Evolutionary conservation across 2,888 invertebrate species (phyloP), one percentile per base, ranked within the genome.

Genomic region (Nephrotoma flavescens): DNA sequence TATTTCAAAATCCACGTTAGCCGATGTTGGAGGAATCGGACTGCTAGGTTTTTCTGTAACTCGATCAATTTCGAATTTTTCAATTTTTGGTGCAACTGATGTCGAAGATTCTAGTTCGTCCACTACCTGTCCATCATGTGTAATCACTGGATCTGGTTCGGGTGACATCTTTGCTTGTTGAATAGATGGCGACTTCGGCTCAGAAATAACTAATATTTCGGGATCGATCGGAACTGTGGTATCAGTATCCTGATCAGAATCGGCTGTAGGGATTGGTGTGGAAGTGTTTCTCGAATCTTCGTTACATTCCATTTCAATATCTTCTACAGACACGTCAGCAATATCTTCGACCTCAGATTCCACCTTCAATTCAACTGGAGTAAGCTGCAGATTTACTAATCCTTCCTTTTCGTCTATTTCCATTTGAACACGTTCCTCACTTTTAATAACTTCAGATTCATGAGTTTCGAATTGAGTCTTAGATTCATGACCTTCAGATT

Each of bases 201-300:
- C 71, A 71, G 9, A 71, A 71, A 11, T 9, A 71, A 71, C 4
- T 71, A 31, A 71, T 11, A 11, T 2, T 9, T 71, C 3, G 4
- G 31, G 19, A 31, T 71, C 31, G 71, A 31, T 9, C 0, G 19
- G 9, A 71, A 31, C 11, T 31, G 31, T 31, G 19, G 71, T 31
- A 5, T 71, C 71, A 3, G 6, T 4, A 31, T 71, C 71, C 7
- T 71, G 71, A 3, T 71, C 31, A 7, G 9, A 71, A 11, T 71
- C 71, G 3, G 11, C 31, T 71, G 71, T 7, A 7, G 31, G 31
- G 7, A 71, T 31, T 31, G 71, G 71, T 2, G 71, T 71, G 11
- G 71, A 71, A 7, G 31, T 71, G 9, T 71, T 71, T 11, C 71
- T 92, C 88, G 92, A 92, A 0, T 92, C 92, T 1, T 90, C 91